These are phyloP conservation scores for Perca fluviatilis DNA, from an alignment of 2,113 vertebrate species.

Conservation along the genomic window DNA sequence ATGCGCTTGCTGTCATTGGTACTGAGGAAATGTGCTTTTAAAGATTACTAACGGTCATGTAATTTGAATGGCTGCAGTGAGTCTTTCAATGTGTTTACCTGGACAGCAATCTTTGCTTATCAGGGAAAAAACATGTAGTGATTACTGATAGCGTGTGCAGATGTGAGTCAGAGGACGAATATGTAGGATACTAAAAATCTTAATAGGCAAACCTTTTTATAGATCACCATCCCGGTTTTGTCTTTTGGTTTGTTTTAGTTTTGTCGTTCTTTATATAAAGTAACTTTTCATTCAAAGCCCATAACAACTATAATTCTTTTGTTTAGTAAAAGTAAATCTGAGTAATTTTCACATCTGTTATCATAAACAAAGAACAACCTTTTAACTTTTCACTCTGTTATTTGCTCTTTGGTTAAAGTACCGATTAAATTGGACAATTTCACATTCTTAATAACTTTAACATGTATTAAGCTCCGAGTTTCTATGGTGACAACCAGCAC, in stretches of 20 bases:
- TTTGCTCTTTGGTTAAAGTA: neutral
- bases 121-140: constrained; percentile 34
- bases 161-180: constrained; percentile 15
- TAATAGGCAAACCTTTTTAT: no score
- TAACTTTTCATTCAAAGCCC: neutral
- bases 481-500: constrained; percentile 42
- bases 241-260: no score
- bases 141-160: constrained; percentile 42
- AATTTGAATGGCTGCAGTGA: neutral
- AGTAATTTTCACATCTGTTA: neutral
- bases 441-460: constrained; percentile 13
- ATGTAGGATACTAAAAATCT: neutral
- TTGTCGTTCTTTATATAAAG: neutral
- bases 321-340: neutral
- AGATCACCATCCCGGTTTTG: no score
- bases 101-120: constrained; percentile 25
- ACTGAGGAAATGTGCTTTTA: neutral
- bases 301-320: neutral
- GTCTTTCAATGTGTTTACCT: constrained; percentile 19
- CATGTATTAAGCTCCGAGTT: constrained; percentile 17
- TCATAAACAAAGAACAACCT: neutral
- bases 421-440: constrained; percentile 12
- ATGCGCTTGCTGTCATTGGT: neutral
- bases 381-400: neutral
- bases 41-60: neutral